Evolutionary conservation across 2,888 invertebrate genomes (phyloP), one percentile per base, ranked within the genome.

Genomic region (Altica lythri): DNA sequence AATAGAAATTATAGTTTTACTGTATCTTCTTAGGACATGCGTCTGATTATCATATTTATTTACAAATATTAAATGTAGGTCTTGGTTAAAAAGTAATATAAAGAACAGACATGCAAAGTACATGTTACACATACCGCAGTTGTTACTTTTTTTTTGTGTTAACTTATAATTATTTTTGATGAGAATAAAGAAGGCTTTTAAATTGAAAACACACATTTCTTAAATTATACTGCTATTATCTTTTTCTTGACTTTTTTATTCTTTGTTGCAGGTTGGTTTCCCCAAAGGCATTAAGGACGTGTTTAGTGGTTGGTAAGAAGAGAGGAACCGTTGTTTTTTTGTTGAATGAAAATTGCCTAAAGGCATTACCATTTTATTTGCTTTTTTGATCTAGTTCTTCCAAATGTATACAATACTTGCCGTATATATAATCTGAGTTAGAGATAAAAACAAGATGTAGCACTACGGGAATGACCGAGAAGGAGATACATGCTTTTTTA

Each of bases 211-310:
- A 37, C 29, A 37, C 18, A 18, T 45, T 47, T 38, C 17, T 27
- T 9, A n/a, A 47, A 37, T n/a, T n/a, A n/a, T 37, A 38, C 47
- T 25, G 47, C 38, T 47, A 47, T 47, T 47, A 37, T 37, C 18
- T 6, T 30, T 19, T 29, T 17, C 14, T 13, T 32, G n/a, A 17
- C 10, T 32, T 30, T 34, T 45, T 17, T 46, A 35, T 46, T 35
- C 27, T 46, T 46, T 46, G 46, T 46, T 46, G 25, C 46, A 35
- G 34, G 30, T 35, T 46, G 14, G 35, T 46, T 25, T 46, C 46
- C 46, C 46, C 6, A n/a, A 18, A 25, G 46, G 35, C 2, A 22
- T 34, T 12, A 2, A 29, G 29, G n/a, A 29, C 9, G 29, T n/a
- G 29, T 29, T 2, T 30, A 30, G 30, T 30, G 30, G 30, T 30